phyloP scores from a whole-genome alignment of 2,113 vertebrate species.

The Climacteris rufus region DNA sequence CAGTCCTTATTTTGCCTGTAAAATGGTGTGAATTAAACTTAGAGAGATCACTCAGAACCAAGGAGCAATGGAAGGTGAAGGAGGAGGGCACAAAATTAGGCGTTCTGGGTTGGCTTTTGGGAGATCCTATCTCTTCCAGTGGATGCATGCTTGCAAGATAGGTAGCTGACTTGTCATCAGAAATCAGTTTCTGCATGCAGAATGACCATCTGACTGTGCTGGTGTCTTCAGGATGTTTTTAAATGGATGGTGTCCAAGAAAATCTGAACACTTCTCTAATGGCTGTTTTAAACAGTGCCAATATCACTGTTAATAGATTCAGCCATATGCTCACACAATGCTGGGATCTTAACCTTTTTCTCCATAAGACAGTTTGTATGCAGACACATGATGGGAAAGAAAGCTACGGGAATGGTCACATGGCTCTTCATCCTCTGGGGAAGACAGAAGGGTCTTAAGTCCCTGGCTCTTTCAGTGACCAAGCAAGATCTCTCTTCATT shows the following conservation, averaged over 20 bases:
- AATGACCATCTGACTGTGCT: background rate
- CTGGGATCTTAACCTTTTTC: background rate
- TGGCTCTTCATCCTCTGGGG: background rate
- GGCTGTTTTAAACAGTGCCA: background rate
- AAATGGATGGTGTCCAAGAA: background rate
- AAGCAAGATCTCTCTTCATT: background rate
- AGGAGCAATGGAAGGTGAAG: background rate
- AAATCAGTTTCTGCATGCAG: background rate
- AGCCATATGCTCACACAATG: background rate
- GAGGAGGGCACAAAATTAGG: background rate
- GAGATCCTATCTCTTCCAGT: background rate
- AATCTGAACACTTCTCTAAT: background rate
- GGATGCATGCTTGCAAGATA: fast-evolving
- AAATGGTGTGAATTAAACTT: background rate
- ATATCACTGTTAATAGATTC: background rate
- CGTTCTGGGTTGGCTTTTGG: fast-evolving
- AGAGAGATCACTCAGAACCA: fast-evolving
- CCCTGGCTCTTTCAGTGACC: background rate
- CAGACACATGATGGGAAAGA: background rate
- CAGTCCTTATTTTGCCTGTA: background rate
- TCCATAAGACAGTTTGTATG: background rate
- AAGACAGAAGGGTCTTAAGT: background rate
- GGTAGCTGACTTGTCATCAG: background rate
- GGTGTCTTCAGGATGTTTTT: background rate
- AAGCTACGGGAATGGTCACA: fast-evolving